Base-by-base conservation (phyloP, 2,113 vertebrate genomes). In the Catharus bicknelli region DNA sequence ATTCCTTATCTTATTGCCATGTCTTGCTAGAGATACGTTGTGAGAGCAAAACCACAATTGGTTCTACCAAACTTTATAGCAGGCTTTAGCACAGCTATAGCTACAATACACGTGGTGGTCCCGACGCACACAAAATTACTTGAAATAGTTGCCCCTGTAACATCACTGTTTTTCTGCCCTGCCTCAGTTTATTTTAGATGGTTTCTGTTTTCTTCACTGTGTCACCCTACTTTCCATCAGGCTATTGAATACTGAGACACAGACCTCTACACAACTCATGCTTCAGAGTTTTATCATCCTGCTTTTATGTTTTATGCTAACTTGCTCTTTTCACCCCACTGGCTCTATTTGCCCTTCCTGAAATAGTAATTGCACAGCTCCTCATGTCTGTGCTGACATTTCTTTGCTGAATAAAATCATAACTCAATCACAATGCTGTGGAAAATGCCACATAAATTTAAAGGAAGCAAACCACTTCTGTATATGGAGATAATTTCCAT, bases 281-380 rank as follows among this genome's bases (percentile, higher is more conserved):
- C 32, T 68, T 23, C 27, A 23, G 59, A 50, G 18, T 68, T 85
- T 64, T 83, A 32, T 53, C 67, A 69, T 32, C 11, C 38, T 58
- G 32, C 40, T 45, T 69, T 76, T 30, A 59, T 43, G 13, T 67
- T 73, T 70, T 51, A 54, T 74, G 55, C 63, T 47, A 66, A 29
- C 63, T 86, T 90, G 50, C 47, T 83, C 20, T 62, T 85, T 69
- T 42, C 9, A 2, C 25, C 27, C 15, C 19, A 6, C 57, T 36
- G 59, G 50, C 21, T 85, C 34, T 80, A 5, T 59, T 67, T 88
- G 51, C 64, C 43, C 43, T 80, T 88, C 55, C 59, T 63, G 51
- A 90, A 93, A 94, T 88, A 80, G 32, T 76, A 94, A 88, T 80
- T 58, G 57, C 45, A 38, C 23, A n/a, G 42, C 21, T 83, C n/a